These are phyloP conservation scores for Grammatotria lemairii DNA, from an alignment of 2,113 vertebrate species.

Conservation along the genomic window DNA sequence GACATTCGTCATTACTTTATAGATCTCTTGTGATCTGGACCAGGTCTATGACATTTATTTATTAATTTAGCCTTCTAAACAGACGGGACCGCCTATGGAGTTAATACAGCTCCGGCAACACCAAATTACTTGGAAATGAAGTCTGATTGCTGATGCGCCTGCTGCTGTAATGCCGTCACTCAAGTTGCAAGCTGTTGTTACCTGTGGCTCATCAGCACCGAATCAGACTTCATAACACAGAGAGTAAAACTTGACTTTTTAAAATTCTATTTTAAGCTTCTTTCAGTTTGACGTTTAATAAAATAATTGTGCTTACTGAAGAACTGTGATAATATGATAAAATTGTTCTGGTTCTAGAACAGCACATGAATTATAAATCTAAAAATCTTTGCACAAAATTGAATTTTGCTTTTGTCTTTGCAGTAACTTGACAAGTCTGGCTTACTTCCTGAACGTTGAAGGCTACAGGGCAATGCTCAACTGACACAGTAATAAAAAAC, in stretches of 20 bases:
- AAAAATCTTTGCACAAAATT: not conserved
- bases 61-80: constrained; percentile 35
- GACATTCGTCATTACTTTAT: constrained; percentile 16
- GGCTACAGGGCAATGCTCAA: not conserved
- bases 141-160: constrained; percentile 53
- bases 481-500: not conserved
- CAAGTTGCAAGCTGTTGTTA: constrained; percentile 50
- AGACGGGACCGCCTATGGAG: constrained; percentile 57
- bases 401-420: not conserved
- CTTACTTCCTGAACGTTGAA: not conserved
- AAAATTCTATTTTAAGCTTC: not conserved
- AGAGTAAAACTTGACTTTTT: not conserved
- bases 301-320: not conserved
- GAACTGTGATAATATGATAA: not conserved
- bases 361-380: not conserved
- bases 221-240: constrained; percentile 6
- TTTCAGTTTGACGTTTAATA: not conserved
- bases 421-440: not conserved
- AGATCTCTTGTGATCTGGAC: not conserved
- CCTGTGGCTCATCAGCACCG: constrained; percentile 33
- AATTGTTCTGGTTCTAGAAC: not conserved
- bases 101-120: constrained; percentile 41
- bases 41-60: constrained; percentile 15
- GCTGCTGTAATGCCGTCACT: constrained; percentile 52
- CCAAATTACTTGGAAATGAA: constrained; percentile 65